Percentiles rank a stretch among this genome's conserved stretches.
These are phyloP conservation scores for Tragelaphus buxtoni DNA, from an alignment of 2,113 vertebrate genomes.

Conservation along the genomic window DNA sequence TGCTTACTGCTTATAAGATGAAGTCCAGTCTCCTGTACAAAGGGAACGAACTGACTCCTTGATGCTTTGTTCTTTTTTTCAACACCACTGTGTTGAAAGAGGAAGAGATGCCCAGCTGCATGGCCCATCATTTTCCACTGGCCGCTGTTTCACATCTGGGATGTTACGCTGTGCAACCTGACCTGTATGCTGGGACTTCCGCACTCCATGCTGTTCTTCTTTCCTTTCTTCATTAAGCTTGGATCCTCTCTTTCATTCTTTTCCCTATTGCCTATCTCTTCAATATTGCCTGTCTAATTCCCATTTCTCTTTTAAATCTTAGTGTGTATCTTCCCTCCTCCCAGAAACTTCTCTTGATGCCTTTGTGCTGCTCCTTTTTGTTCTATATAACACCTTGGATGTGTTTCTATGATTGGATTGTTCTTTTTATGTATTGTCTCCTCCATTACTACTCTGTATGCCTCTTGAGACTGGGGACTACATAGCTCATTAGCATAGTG, in stretches of 20 bases:
- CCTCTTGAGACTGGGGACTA: too few species aligned
- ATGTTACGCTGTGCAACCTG: fast-evolving
- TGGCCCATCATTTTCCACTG: not conserved
- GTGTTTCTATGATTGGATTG: not conserved
- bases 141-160: not conserved
- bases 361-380: too few species aligned
- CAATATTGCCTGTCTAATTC: not conserved
- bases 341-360: not conserved
- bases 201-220: not conserved
- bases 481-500: too few species aligned
- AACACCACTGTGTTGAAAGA: not conserved
- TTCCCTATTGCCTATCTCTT: not conserved
- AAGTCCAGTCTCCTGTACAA: not conserved
- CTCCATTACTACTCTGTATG: too few species aligned
- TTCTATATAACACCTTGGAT: fast-evolving
- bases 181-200: not conserved
- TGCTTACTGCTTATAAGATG: not conserved
- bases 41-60: not conserved
- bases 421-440: not conserved
- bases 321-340: not conserved
- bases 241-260: not conserved
- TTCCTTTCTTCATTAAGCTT: not conserved
- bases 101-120: not conserved
- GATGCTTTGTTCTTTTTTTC: too few species aligned
- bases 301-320: not conserved